phyloP scores from a whole-genome alignment of 2,797 vertebrate genomes.

The Pipistrellus nathusii region DNA sequence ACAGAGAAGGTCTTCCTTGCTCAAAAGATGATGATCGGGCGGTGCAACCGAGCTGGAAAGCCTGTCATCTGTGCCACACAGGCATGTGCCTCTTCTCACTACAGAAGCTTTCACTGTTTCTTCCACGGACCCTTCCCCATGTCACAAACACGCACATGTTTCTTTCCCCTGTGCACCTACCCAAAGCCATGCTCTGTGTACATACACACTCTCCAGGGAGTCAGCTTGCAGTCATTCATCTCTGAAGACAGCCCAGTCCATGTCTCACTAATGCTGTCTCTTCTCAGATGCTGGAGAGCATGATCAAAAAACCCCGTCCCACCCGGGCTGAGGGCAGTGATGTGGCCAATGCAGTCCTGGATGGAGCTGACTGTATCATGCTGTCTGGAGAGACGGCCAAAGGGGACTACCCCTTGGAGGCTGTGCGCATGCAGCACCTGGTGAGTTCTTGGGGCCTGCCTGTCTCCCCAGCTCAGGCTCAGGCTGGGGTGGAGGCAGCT shows the following conservation, averaged over 20 bases:
- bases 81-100: constrained; percentile 84
- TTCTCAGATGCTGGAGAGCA: constrained; percentile 98
- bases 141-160: fast-evolving
- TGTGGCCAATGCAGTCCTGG: constrained; percentile 90
- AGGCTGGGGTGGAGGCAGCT: not conserved
- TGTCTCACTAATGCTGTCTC: not conserved
- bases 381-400: constrained; percentile 98
- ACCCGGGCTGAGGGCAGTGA: constrained; percentile 97
- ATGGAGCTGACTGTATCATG: constrained; percentile 95
- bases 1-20: constrained; percentile 98
- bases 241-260: not conserved
- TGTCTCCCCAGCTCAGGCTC: fast-evolving
- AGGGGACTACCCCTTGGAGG: constrained; percentile 98
- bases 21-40: constrained; percentile 99
- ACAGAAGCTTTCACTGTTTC: not conserved
- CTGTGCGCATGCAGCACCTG: constrained; percentile 97
- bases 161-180: not conserved
- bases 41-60: constrained; percentile 97
- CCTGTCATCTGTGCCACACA: constrained; percentile 99
- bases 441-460: constrained; percentile 86
- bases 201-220: not conserved
- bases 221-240: not conserved
- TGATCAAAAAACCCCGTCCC: constrained; percentile 98
- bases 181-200: not conserved
- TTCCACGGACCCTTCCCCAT: fast-evolving